Percentiles rank a stretch among this genome's conserved stretches.
These are phyloP conservation scores for Thymelicus sylvestris DNA, from an alignment of 2,888 invertebrate genomes.

Conservation along the genomic window DNA sequence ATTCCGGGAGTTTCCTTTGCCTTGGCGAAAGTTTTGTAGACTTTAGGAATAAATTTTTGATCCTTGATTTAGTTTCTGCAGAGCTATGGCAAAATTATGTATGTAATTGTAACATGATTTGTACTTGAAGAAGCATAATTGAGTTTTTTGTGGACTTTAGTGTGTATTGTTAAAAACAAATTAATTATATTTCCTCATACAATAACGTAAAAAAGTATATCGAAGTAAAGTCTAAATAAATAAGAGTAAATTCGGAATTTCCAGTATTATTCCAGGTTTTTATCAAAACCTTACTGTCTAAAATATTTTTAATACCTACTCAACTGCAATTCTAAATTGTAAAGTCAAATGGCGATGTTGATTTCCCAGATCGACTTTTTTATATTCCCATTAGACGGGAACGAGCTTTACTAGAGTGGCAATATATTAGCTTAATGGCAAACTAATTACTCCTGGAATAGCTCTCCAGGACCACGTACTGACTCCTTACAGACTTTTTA, in stretches of 20 bases:
- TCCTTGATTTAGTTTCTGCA: constrained; percentile 36
- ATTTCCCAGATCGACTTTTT: constrained; percentile 56
- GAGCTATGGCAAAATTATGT: constrained; percentile 24
- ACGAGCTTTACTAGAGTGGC: constrained; percentile 57
- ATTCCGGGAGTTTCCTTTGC: constrained; percentile 33
- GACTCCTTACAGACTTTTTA: constrained; percentile 58
- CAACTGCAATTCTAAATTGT: constrained; percentile 14
- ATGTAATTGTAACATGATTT: constrained; percentile 26
- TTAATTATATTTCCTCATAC: too few species aligned
- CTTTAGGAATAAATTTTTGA: constrained; percentile 37
- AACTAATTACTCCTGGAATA: constrained; percentile 74
- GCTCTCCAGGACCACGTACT: constrained; percentile 69
- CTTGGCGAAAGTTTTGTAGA: constrained; percentile 35
- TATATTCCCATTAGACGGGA: constrained; percentile 59
- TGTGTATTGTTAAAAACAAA: constrained; percentile 1
- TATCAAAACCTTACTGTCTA: background rate
- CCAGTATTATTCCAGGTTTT: too few species aligned
- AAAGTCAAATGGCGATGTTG: constrained; percentile 53
- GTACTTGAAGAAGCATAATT: constrained; percentile 25
- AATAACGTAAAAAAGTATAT: too few species aligned
- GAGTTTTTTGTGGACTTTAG: constrained; percentile 3
- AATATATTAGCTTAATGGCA: constrained; percentile 75
- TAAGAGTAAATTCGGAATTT: too few species aligned
- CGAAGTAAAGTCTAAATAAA: too few species aligned
- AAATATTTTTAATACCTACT: background rate